Base-by-base conservation (phyloP, 2,113 vertebrate species). In the Chitala chitala region DNA sequence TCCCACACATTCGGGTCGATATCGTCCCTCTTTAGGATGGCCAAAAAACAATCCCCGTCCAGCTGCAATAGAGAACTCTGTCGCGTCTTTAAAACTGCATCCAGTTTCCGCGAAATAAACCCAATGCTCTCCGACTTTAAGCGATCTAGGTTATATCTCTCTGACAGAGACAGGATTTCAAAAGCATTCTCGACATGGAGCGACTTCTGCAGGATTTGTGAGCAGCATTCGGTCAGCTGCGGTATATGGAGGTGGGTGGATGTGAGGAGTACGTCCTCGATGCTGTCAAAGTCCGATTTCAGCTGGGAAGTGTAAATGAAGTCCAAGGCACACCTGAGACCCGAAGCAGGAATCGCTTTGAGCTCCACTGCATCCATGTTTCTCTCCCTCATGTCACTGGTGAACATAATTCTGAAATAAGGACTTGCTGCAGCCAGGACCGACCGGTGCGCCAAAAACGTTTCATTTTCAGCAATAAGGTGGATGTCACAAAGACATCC, bases 381-480 rank as follows among this genome's bases (percentile, higher is more conserved):
- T 24, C 17, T 71, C 68, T 76, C 74, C 74, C 10, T 56, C 74
- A 76, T 76, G 36, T 76, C 74, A 3, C 51, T 63, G 5, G 66
- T 76, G 24, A 76, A 76, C 74, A 76, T 76, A 13, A 76, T 31
- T 40, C 74, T 71, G 44, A 76, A 76, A 58, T 76, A 76, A 26
- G 40, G 69, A 22, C 74, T 76, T 4, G 74, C 74, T 8, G 74
- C 74, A 2, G 74, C 74, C 7, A 76, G 53, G 4, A 76, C 65
- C n/a, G 74, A 71, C 68, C 53, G 70, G 17, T 76, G 74, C 54
- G 68, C 74, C 31, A 42, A 59, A 63, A 76, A 76, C 20, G 42
- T 71, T 26, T 69, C 10, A 54, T 63, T 50, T 63, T 71, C 74
- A 7, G 74, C 74, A 3, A 59, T 26, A 0, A 76, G 74, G 9